Base-by-base conservation (phyloP, 2,797 vertebrate species). In the Pangasius sanitwongsei region DNA sequence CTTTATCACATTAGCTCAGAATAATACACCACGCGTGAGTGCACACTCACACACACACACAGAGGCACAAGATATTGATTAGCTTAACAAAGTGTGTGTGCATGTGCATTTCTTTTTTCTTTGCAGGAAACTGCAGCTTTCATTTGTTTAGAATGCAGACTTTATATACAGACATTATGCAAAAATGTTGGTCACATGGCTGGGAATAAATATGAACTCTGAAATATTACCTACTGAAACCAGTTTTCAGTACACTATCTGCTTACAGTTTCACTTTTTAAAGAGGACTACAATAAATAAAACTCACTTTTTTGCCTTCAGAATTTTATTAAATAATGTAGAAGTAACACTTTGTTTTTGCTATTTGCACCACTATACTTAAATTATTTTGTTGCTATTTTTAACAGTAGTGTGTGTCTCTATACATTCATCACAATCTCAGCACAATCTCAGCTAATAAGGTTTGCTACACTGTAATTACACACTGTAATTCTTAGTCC, bases 1-100 rank as follows among this genome's bases (percentile, higher is more conserved):
- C 83, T 92, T 92, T 87, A 88, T 89, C 85, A 90, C 87, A 88
- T 90, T 90, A 89, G 67, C 70, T 85, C 84, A 83, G 85, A 90
- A 83, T 88, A 87, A 85, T 83, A 88, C 55, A 63, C 37, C 55
- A 75, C 8, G 4, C 28, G 34, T 57, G 7, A 41, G 9, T 12
- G 0, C 15, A 2, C 41, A 7, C 44, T 3, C 44, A 34, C 63
- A 67, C 41, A 50, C 61, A 20, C 59, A 65, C 82, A 41, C 34
- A 41, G 41, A 41, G 15, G 31, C 78, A 81, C n/a, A 37, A 25
- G 25, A 77, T 77, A 77, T 80, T 53, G 77, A 34, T n/a, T 41
- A 50, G 20, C 61, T 61, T 61, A 41, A 61, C 12, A 20, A 55
- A 55, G 15, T 55, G n/a, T 37, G 20, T 20, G 7, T 25, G 55